Base-by-base conservation (phyloP, 2,888 invertebrate species). In the Chouioia cunea region DNA sequence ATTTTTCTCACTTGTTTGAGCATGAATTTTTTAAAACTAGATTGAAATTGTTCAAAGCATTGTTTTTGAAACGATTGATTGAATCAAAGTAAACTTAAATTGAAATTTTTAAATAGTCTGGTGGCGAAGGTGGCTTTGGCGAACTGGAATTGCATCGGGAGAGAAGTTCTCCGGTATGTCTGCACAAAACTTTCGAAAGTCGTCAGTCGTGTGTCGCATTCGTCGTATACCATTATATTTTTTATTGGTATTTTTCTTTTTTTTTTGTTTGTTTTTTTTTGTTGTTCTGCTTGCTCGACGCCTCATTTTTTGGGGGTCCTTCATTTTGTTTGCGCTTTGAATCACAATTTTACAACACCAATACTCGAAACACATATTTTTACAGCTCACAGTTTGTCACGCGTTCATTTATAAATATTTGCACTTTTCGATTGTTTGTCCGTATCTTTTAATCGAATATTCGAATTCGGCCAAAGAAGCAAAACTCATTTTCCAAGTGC, bases 61-160 rank as follows among this genome's bases (percentile, higher is more conserved):
- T 48, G 18, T 27, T n/a, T 54, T 22, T 15, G 18, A 46, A 62
- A 23, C 52, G 16, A 67, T 43, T 18, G 36, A 58, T 14, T 22
- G 16, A n/a, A 56, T 70, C 52, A 18, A 64, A 46, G 23, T 50
- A 73, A 68, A 59, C 54, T 73, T 58, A 58, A 73, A 67, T 71
- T 71, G 63, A 27, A 68, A 81, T 82, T 83, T 77, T 84, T 82
- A 76, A 36, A 78, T 83, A 85, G 85, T 83, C 85, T 79, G 83
- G 82, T 84, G 85, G 83, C 82, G 85, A 85, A 78, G 83, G 83
- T 83, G 84, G 83, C 81, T 85, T 84, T 78, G 81, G 82, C 77
- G 83, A 82, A 77, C 81, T 84, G 82, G 84, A 85, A 79, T 78
- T 81, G 76, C 82, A 77, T 80, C 84, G 82, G 73, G 84, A 83